phyloP scores from a whole-genome alignment of 2,113 vertebrate species.

The Collichthys lucidus region DNA sequence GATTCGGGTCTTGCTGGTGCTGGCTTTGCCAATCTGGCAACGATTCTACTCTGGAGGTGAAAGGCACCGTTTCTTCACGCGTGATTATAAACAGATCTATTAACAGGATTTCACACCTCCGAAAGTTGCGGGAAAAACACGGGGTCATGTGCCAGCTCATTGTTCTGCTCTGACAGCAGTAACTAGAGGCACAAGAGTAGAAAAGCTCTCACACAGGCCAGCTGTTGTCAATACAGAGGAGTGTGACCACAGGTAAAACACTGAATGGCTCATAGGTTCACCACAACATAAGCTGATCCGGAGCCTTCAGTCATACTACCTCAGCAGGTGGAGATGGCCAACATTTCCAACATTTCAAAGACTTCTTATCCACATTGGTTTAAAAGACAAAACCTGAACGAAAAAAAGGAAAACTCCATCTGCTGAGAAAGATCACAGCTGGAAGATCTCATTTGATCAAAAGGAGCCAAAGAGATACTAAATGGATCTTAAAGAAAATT shows the following conservation, averaged over 20 bases:
- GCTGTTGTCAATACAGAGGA: not conserved
- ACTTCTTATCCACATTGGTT: no score
- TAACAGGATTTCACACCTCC: conserved; percentile 17
- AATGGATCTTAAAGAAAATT: not conserved
- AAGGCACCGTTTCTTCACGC: not conserved
- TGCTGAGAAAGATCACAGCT: not conserved
- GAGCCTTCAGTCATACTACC: not conserved
- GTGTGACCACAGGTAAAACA: not conserved
- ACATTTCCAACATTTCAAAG: no score
- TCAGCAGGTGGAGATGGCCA: not conserved
- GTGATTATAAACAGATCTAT: not conserved
- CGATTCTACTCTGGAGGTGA: not conserved
- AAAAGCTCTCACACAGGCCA: not conserved
- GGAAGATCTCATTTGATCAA: not conserved
- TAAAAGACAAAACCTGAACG: no score
- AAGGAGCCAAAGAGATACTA: not conserved
- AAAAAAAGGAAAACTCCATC: not conserved
- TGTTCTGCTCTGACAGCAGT: not conserved
- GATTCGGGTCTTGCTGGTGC: not conserved
- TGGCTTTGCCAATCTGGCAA: conserved; percentile 1
- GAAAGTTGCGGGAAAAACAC: not conserved
- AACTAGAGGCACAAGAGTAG: not conserved
- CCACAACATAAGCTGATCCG: not conserved
- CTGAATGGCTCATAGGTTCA: no score
- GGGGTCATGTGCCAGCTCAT: conserved; percentile 3